phyloP scores from a whole-genome alignment of 1,140 invertebrate species.

The Drosophila orena region DNA sequence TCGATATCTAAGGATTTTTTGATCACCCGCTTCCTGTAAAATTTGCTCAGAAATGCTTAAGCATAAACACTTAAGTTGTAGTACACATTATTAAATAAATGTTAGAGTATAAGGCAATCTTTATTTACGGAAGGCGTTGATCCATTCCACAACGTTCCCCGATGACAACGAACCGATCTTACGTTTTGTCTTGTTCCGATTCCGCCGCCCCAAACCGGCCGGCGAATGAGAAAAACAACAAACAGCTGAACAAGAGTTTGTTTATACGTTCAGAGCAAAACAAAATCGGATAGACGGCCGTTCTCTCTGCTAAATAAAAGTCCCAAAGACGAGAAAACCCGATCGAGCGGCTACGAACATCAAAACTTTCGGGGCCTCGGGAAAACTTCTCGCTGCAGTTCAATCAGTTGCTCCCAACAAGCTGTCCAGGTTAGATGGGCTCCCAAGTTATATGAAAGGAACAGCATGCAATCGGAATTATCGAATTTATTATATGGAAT shows the following conservation, averaged over 20 bases:
- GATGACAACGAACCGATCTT: slow-evolving; percentile 12
- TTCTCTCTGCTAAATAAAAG: slow-evolving; percentile 23
- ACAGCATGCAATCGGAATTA: too few relatives aligned
- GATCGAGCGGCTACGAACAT: slow-evolving; percentile 2
- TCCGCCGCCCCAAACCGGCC: slow-evolving; percentile 18
- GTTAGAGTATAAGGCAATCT: neutral
- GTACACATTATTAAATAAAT: neutral
- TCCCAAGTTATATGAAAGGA: slow-evolving; percentile 4
- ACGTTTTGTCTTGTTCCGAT: slow-evolving; percentile 5
- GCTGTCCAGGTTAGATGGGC: slow-evolving; percentile 81
- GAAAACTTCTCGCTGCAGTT: slow-evolving; percentile 55
- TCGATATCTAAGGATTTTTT: too few relatives aligned
- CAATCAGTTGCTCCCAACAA: slow-evolving; percentile 77
- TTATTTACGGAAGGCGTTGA: neutral
- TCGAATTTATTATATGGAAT: too few relatives aligned
- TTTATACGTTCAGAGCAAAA: slow-evolving; percentile 52
- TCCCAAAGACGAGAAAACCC: slow-evolving; percentile 24
- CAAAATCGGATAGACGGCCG: slow-evolving; percentile 17
- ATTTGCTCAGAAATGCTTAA: too few relatives aligned
- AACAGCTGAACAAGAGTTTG: slow-evolving; percentile 1
- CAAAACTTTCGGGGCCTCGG: slow-evolving; percentile 32
- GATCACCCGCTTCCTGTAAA: too few relatives aligned
- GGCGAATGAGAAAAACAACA: slow-evolving; percentile 26
- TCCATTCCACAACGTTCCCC: slow-evolving; percentile 18
- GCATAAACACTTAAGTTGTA: too few relatives aligned